Base-by-base conservation (phyloP, 2,113 vertebrate species). In the Alouatta palliata region DNA sequence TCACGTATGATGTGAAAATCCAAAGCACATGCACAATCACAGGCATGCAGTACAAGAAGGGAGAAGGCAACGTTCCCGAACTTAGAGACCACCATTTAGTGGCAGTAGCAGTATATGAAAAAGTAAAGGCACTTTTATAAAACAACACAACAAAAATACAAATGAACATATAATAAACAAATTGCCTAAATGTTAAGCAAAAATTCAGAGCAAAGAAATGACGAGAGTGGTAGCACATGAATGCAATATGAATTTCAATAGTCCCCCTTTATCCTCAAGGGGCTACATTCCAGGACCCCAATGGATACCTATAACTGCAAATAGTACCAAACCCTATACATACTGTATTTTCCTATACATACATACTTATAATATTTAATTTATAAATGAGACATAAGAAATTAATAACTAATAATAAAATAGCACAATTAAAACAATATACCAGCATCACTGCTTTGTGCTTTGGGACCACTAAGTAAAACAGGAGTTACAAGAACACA, bases 201-300 rank as follows among this genome's bases (percentile, higher is more conserved):
- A 91, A 79, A 87, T 27, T 80, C 75, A 87, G 37, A 95, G 86
- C 40, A 91, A 92, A 90, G 49, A 23, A 85, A 94, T 68, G 21
- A 73, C 66, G 52, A 94, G 32, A 93, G 89, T 32, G 52, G 54
- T 19, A 71, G 37, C 43, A 73, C 45, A 43, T 20, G 61, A 37
- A 40, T 70, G 68, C 25, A 47, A 8, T 19, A 76, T 71, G 30
- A 97, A 68, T 77, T 80, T 68, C 8, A 73, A 8, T 20, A 79
- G 45, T 49, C 76, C 9, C 7, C 45, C 30, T 32, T 79, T 32
- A 47, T 77, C 27, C 27, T 47, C 27, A 14, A 64, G 43, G 27
- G 27, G 43, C 27, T 47, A 77, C 4, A 19, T 47, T 77, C 75
- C 43, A 47, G 45, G 73, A 76, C 73, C 27, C 75, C 7, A 45